phyloP scores from a whole-genome alignment of 2,888 invertebrate genomes.

The Hemistola chrysoprasaria region DNA sequence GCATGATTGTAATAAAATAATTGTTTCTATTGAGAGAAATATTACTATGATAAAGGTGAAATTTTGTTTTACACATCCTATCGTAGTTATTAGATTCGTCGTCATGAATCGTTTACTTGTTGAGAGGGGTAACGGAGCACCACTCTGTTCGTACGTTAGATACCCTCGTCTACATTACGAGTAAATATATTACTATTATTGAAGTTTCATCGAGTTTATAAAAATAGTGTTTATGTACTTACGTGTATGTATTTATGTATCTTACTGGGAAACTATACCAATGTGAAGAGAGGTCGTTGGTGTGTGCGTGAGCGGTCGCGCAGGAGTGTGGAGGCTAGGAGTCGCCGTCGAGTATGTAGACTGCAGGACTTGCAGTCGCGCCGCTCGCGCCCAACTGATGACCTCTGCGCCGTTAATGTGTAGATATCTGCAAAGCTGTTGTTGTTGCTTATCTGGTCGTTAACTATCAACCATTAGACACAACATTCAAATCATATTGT shows the following conservation, averaged over 20 bases:
- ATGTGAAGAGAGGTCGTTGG: too few relatives aligned
- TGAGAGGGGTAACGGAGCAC: slow-evolving; percentile 49
- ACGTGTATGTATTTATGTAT: slow-evolving; percentile 49
- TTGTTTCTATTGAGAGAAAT: slow-evolving; percentile 30
- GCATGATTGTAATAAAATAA: slow-evolving; percentile 49
- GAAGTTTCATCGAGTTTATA: slow-evolving; percentile 57
- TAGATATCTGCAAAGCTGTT: slow-evolving; percentile 54
- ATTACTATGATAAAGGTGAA: slow-evolving; percentile 29
- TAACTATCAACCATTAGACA: slow-evolving; percentile 49
- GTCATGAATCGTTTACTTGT: slow-evolving; percentile 53
- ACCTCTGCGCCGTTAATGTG: slow-evolving; percentile 9
- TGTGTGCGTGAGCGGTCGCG: too few relatives aligned
- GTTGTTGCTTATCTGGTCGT: slow-evolving; percentile 60
- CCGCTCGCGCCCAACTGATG: slow-evolving; percentile 5
- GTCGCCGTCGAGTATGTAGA: too few relatives aligned
- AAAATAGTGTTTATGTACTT: slow-evolving; percentile 51
- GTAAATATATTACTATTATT: slow-evolving; percentile 45
- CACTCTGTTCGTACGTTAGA: slow-evolving; percentile 49
- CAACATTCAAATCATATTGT: slow-evolving; percentile 41
- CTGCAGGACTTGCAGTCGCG: too few relatives aligned
- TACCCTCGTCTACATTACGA: slow-evolving; percentile 38
- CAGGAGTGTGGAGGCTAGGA: too few relatives aligned
- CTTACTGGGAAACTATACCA: slow-evolving; percentile 29
- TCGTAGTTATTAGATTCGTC: slow-evolving; percentile 42
- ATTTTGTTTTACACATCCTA: slow-evolving; percentile 44